These are phyloP conservation scores for Columba janthina DNA, from an alignment of 2,113 vertebrate species.

Conservation along the genomic window DNA sequence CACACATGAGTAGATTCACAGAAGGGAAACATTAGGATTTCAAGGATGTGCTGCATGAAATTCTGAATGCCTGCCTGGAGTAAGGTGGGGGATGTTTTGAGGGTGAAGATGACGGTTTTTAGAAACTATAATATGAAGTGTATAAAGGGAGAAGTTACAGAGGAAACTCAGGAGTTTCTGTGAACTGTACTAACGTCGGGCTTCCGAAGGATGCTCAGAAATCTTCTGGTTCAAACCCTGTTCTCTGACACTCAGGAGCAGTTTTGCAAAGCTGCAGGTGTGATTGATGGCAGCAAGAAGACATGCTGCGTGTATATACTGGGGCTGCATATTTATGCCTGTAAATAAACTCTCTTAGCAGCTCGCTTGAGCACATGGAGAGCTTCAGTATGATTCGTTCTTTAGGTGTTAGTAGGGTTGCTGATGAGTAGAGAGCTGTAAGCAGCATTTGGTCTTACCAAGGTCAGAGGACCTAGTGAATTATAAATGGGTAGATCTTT, in stretches of 20 bases:
- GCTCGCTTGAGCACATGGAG: background rate
- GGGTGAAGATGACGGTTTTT: background rate
- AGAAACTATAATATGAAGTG: background rate
- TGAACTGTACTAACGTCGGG: background rate
- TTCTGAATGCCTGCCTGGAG: background rate
- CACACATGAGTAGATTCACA: background rate
- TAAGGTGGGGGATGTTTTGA: background rate
- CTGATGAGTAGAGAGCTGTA: background rate
- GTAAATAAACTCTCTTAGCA: background rate
- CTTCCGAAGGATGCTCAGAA: background rate
- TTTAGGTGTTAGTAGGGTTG: background rate
- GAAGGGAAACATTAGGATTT: background rate
- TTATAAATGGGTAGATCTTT: background rate
- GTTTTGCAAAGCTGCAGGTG: background rate
- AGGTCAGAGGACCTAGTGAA: background rate
- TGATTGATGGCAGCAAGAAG: background rate
- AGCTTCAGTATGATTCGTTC: background rate
- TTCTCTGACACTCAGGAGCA: background rate
- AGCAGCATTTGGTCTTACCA: background rate
- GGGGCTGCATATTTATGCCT: background rate
- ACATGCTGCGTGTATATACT: fast-evolving
- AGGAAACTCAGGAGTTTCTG: background rate
- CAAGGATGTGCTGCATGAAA: background rate
- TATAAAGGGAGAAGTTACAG: background rate
- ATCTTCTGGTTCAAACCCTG: background rate